Evolutionary conservation across 2,113 vertebrate species (phyloP).

Genomic region (Antechinus stuartii): DNA sequence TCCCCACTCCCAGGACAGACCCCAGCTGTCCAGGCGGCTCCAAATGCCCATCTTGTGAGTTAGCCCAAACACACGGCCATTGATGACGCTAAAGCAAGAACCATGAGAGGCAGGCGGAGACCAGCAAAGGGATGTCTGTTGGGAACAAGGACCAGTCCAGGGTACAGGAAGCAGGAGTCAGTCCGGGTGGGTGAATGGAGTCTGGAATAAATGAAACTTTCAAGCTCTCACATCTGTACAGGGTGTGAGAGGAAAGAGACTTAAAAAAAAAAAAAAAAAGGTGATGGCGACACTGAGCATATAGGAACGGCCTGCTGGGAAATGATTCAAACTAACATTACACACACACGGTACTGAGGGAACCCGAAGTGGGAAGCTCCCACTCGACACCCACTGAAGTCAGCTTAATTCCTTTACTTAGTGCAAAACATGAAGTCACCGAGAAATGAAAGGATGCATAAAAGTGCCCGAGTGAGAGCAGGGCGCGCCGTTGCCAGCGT

Average conservation of each 20-base stretch:
- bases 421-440: slow-evolving; percentile 48
- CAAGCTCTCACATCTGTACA: not conserved
- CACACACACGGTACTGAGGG: not conserved
- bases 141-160: not conserved
- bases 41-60: not conserved
- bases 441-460: slow-evolving; percentile 11
- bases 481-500: slow-evolving; percentile 7
- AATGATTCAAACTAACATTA: not conserved
- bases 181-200: not conserved
- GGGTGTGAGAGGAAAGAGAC: not conserved
- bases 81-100: not conserved
- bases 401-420: slow-evolving; percentile 43
- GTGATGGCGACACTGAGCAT: not conserved
- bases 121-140: not conserved
- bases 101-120: not conserved
- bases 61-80: slow-evolving; percentile 21
- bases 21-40: not conserved
- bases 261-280: not conserved
- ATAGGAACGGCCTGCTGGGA: not conserved
- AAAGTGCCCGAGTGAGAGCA: slow-evolving; percentile 25
- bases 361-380: not conserved
- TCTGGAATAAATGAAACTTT: not conserved
- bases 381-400: slow-evolving; percentile 42
- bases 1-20: not conserved
- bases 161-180: not conserved